These are phyloP conservation scores for Ceratina japonica DNA, from an alignment of 1,140 invertebrate species.

Conservation along the genomic window DNA sequence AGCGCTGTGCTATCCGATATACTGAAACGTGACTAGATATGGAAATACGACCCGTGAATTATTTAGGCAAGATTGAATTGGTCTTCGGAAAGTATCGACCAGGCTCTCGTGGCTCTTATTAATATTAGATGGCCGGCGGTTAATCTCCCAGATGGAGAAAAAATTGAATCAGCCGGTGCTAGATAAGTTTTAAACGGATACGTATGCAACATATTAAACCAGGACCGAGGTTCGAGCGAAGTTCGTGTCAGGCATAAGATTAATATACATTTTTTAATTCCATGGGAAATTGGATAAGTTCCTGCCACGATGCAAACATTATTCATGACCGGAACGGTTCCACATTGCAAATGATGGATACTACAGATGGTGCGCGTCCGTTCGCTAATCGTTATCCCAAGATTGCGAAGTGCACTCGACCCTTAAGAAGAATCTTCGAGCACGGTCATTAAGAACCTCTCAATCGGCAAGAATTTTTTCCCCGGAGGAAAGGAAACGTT, in stretches of 20 bases:
- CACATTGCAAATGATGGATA: slow-evolving; percentile 10
- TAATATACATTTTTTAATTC: slow-evolving; percentile 37
- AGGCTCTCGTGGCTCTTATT: not conserved
- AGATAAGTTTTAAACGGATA: slow-evolving; percentile 1
- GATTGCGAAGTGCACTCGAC: not conserved
- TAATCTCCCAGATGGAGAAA: slow-evolving; percentile 6
- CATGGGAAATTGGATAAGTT: slow-evolving; percentile 41
- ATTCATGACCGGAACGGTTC: not conserved
- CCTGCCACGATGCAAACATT: slow-evolving; percentile 8
- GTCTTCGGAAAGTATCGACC: too few relatives aligned
- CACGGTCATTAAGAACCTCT: slow-evolving; percentile 8
- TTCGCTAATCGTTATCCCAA: not conserved
- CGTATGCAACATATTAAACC: slow-evolving; percentile 24
- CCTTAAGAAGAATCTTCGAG: not conserved
- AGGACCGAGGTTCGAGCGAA: slow-evolving; percentile 7
- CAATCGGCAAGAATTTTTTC: too few relatives aligned
- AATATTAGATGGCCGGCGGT: not conserved
- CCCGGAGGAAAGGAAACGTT: too few relatives aligned
- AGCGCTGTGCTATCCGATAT: not conserved
- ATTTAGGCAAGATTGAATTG: too few relatives aligned
- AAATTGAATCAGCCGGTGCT: not conserved
- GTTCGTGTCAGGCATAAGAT: slow-evolving; percentile 24
- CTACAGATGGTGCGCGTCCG: not conserved
- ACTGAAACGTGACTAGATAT: not conserved
- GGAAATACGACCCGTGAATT: too few relatives aligned